phyloP scores from a whole-genome alignment of 2,797 vertebrate species.

The Coccyzus lansbergi region DNA sequence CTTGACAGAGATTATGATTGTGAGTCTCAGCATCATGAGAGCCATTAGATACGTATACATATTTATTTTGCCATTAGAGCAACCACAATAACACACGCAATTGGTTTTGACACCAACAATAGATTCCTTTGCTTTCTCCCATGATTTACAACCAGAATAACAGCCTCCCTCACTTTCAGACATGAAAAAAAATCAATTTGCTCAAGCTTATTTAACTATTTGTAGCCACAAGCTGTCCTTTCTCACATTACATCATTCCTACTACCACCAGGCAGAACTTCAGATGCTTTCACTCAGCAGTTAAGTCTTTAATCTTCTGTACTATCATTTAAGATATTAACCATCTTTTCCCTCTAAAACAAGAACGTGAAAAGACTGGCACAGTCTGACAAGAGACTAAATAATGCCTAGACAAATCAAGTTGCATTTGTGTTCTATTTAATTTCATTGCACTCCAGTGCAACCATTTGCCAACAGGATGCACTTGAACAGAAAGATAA shows the following conservation, averaged over 20 bases:
- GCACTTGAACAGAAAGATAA: background rate
- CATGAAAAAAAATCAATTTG: background rate
- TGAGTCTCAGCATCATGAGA: too few species aligned
- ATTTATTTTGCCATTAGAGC: background rate
- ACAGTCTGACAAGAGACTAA: background rate
- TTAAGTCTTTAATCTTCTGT: background rate
- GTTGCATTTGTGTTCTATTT: background rate
- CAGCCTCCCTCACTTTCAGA: background rate
- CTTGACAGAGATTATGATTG: background rate
- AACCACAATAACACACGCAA: background rate
- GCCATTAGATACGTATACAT: background rate
- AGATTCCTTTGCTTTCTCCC: background rate
- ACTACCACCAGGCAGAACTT: background rate
- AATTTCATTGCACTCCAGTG: background rate
- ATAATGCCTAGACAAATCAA: background rate
- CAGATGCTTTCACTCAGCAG: background rate
- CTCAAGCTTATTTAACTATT: constrained; percentile 14
- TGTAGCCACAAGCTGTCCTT: constrained; percentile 1
- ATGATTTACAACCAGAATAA: background rate
- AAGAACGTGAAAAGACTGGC: background rate
- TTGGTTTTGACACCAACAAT: constrained; percentile 1
- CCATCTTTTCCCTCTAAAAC: background rate
- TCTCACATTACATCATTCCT: constrained; percentile 5
- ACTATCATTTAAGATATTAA: background rate
- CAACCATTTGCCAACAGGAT: background rate